These are phyloP conservation scores for Riptortus pedestris DNA, from an alignment of 1,140 invertebrate genomes.

Conservation along the genomic window DNA sequence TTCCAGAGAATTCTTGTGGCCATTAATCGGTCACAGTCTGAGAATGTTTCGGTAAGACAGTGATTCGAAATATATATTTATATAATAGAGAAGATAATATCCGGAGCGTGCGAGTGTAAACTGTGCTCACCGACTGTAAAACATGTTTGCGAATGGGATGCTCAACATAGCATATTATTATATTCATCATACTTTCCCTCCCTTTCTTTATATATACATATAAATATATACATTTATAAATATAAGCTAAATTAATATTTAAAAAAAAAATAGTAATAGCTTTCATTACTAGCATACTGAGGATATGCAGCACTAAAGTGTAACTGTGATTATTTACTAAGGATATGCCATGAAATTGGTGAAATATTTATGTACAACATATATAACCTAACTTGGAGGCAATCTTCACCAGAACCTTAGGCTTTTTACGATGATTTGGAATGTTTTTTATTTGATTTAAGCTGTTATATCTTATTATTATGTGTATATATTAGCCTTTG, in stretches of 20 bases:
- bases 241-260: neutral
- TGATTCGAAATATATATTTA: too few species aligned
- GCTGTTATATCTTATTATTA: neutral
- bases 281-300: conserved; percentile 24
- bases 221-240: neutral
- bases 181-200: neutral
- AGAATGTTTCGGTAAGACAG: too few species aligned
- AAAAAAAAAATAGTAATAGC: neutral
- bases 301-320: conserved; percentile 27
- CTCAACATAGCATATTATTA: neutral
- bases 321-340: conserved; percentile 24
- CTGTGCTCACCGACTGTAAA: too few species aligned
- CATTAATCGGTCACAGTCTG: too few species aligned
- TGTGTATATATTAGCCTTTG: neutral
- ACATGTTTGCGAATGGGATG: too few species aligned
- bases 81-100: too few species aligned
- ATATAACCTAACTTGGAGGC: neutral
- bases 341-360: neutral
- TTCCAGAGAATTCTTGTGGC: too few species aligned
- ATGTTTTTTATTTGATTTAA: neutral
- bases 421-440: neutral
- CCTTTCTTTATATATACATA: neutral
- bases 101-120: too few species aligned
- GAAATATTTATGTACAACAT: neutral
- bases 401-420: too few species aligned